Percentiles rank a stretch among this genome's conserved stretches.
Evolutionary conservation across 2,888 invertebrate genomes (phyloP).

Genomic region (Microplitis manilae): DNA sequence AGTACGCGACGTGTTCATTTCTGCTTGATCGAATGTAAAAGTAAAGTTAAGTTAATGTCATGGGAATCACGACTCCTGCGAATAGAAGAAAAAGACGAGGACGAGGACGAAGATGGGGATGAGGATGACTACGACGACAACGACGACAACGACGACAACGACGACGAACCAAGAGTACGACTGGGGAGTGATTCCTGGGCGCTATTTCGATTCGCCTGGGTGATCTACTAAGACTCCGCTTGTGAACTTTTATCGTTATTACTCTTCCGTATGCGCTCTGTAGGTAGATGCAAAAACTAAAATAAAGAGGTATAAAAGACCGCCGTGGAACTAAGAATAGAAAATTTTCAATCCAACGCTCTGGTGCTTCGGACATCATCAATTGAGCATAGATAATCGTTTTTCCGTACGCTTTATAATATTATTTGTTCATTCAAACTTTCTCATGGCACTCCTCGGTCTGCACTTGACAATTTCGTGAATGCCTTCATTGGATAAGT

Average conservation of each 20-base stretch:
- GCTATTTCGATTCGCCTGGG: constrained; percentile 52
- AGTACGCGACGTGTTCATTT: constrained; percentile 43
- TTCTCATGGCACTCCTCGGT: not conserved
- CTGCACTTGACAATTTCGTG: too few species aligned
- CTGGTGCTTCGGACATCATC: constrained; percentile 19
- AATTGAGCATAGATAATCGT: constrained; percentile 22
- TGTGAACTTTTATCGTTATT: constrained; percentile 54
- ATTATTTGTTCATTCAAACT: not conserved
- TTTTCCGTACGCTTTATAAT: not conserved
- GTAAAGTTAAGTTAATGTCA: constrained; percentile 56
- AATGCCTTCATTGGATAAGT: too few species aligned
- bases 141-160: not conserved
- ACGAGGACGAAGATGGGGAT: not conserved
- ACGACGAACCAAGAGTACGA: not conserved
- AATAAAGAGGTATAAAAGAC: not conserved
- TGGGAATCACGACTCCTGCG: constrained; percentile 50
- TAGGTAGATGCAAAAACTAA: not conserved
- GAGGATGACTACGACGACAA: not conserved
- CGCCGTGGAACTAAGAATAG: constrained; percentile 1
- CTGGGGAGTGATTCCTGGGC: constrained; percentile 46
- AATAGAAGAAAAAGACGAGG: not conserved
- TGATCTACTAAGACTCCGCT: constrained; percentile 52
- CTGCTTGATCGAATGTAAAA: constrained; percentile 57
- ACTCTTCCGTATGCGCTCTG: constrained; percentile 16
- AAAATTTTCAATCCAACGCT: constrained; percentile 23